These are phyloP conservation scores for Caenorhabditis latens DNA, from an alignment of 1,140 invertebrate genomes.

Conservation along the genomic window DNA sequence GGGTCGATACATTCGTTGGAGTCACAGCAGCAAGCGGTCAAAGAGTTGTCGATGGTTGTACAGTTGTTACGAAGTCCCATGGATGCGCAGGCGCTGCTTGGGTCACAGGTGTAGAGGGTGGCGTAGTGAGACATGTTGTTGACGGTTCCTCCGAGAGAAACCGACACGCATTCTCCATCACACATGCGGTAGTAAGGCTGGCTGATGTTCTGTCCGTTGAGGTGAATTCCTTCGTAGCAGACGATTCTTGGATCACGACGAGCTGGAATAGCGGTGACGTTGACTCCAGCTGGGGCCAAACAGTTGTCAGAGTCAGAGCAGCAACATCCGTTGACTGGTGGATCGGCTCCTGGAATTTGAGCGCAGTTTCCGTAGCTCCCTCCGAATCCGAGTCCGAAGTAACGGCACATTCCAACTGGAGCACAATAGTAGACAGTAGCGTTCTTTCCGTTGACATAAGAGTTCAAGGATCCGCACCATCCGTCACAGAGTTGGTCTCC, in stretches of 20 bases:
- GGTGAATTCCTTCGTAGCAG: constrained; percentile 62
- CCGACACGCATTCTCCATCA: constrained; percentile 61
- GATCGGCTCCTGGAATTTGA: constrained; percentile 47
- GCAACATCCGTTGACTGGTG: constrained; percentile 58
- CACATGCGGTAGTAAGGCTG: constrained; percentile 53
- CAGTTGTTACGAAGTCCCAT: constrained; percentile 65
- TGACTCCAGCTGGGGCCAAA: constrained; percentile 37
- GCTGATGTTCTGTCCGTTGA: constrained; percentile 57
- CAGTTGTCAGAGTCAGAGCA: constrained; percentile 59
- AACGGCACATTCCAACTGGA: constrained; percentile 58
- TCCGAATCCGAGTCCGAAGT: constrained; percentile 60
- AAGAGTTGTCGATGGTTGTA: constrained; percentile 44
- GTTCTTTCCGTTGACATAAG: constrained; percentile 60
- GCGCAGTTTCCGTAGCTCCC: constrained; percentile 53
- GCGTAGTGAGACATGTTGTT: constrained; percentile 55
- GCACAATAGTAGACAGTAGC: constrained; percentile 60
- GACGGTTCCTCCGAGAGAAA: constrained; percentile 25
- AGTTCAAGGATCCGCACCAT: constrained; percentile 54
- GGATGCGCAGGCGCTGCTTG: constrained; percentile 56
- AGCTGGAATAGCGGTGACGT: constrained; percentile 51
- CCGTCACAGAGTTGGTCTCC: constrained; percentile 58
- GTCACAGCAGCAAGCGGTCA: constrained; percentile 65
- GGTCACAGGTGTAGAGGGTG: constrained; percentile 62
- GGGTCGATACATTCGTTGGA: constrained; percentile 61
- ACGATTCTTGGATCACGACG: constrained; percentile 57